A percentile compares a stretch with the other conserved stretches of the same genome.
These are phyloP conservation scores for Simalia tracyae DNA, from an alignment of 2,797 vertebrate genomes.

Conservation along the genomic window DNA sequence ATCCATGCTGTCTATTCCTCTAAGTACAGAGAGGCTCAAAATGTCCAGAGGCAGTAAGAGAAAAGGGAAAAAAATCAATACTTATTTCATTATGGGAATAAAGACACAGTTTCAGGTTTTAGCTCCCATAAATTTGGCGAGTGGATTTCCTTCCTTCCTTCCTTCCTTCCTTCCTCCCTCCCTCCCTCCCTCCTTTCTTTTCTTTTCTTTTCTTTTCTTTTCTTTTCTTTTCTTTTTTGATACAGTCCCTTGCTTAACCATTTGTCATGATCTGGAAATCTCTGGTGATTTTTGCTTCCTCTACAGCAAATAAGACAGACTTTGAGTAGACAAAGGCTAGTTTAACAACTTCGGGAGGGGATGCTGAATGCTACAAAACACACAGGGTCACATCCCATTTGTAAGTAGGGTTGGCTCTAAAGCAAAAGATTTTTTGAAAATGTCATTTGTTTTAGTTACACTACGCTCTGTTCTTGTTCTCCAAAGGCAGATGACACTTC, in stretches of 20 bases:
- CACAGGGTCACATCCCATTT: not conserved
- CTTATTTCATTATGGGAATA: slow-evolving; percentile 15
- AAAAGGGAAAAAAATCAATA: slow-evolving; percentile 3
- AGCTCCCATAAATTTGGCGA: not conserved
- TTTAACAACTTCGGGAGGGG: not conserved
- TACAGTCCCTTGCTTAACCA: not conserved
- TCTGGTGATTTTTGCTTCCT: not conserved
- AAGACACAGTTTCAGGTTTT: slow-evolving; percentile 4
- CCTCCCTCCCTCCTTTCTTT: not conserved
- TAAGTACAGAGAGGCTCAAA: slow-evolving; percentile 39
- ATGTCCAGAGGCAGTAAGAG: not conserved
- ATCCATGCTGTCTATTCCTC: slow-evolving; percentile 61
- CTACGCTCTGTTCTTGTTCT: not conserved
- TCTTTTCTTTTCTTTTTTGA: not conserved
- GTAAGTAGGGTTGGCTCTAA: not conserved
- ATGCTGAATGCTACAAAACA: not conserved
- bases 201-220: too few species aligned
- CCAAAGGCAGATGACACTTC: not conserved
- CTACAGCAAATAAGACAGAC: not conserved
- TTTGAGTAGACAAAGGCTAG: not conserved
- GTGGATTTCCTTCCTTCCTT: not conserved
- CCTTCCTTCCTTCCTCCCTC: too few species aligned
- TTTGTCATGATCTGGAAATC: not conserved
- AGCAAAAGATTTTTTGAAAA: not conserved
- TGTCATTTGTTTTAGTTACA: not conserved